Base-by-base conservation (phyloP, 1,140 invertebrate genomes). In the Mercenaria mercenaria region DNA sequence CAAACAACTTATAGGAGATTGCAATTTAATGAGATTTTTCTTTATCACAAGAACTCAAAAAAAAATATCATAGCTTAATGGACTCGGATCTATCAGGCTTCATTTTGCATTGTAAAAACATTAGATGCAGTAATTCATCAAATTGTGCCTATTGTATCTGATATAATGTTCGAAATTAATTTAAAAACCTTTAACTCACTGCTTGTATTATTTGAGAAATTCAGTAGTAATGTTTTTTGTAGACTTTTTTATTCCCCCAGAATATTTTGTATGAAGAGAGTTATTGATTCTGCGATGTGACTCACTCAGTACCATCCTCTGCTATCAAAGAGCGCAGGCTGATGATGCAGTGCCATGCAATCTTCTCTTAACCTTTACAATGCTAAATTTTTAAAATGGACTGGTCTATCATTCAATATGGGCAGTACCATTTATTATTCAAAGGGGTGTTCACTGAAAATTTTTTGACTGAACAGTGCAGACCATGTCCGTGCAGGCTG, bases 251-350 rank as follows among this genome's bases (percentile, higher is more conserved):
- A 47, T 47, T 47, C 15, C 43, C 0, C n/a, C 1, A 29, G 26
- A 64, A 64, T n/a, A 64, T 26, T 64, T 64, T 64, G 59, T n/a
- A 4, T 47, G 43, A 47, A 47, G 15, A 47, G 29, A 64, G 59
- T 64, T 64, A 64, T 64, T 64, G 59, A 64, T 64, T 59, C 52
- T 29, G n/a, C 20, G n/a, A 64, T 15, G n/a, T 64, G 59, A 64
- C 59, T 64, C 59, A 64, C 26, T 8, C n/a, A 6, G 6, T 64
- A n/a, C 26, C 11, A n/a, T 26, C 26, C 59, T 64, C 15, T 64
- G 59, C 59, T 64, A 64, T 64, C 26, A 64, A 64, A 64, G 59
- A 64, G 59, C 6, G 59, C 52, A 23, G 10, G 52, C 26, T 29
- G 59, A 11, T 64, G 59, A 29, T 26, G 59, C 59, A 64, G 23